A percentile compares a stretch with the other conserved stretches of the same genome.
Conservation (phyloP, 2,113 vertebrate species). For the Pachypanchax playfairii region DNA sequence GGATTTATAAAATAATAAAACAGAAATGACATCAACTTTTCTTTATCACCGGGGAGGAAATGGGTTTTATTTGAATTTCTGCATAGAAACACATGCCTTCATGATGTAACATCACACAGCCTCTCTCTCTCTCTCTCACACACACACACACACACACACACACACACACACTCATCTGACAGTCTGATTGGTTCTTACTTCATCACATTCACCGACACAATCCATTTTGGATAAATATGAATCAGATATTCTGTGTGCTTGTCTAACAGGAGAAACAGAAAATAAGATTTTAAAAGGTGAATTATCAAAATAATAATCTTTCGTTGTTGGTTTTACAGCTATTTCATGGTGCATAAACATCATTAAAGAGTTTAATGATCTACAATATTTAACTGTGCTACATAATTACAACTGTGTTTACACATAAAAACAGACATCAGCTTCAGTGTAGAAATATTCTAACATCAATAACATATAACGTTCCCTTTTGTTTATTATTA, state of each 20-base stretch:
- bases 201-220: slow-evolving; percentile 45
- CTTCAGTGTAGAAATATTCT: slow-evolving; percentile 46
- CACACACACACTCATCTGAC: slow-evolving; percentile 30
- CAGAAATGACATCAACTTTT: slow-evolving; percentile 11
- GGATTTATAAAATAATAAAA: slow-evolving; percentile 10
- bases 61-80: slow-evolving; percentile 72
- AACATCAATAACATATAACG: slow-evolving; percentile 46
- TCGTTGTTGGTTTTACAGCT: slow-evolving; percentile 36
- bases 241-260: slow-evolving; percentile 42
- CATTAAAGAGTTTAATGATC: slow-evolving; percentile 27
- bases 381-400: slow-evolving; percentile 67
- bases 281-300: slow-evolving; percentile 43
- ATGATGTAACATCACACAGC: slow-evolving; percentile 43
- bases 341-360: slow-evolving; percentile 33
- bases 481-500: slow-evolving; percentile 61
- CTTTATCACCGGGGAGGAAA: slow-evolving; percentile 37
- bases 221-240: slow-evolving; percentile 32
- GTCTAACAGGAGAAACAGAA: slow-evolving; percentile 41
- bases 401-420: slow-evolving; percentile 71
- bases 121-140: slow-evolving; percentile 4
- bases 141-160: no score
- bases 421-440: slow-evolving; percentile 57
- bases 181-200: slow-evolving; percentile 48
- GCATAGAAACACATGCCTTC: slow-evolving; percentile 77
- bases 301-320: slow-evolving; percentile 68